Base-by-base conservation (phyloP, 64 coral and sea anemone species). In the Porites australiensis region DNA sequence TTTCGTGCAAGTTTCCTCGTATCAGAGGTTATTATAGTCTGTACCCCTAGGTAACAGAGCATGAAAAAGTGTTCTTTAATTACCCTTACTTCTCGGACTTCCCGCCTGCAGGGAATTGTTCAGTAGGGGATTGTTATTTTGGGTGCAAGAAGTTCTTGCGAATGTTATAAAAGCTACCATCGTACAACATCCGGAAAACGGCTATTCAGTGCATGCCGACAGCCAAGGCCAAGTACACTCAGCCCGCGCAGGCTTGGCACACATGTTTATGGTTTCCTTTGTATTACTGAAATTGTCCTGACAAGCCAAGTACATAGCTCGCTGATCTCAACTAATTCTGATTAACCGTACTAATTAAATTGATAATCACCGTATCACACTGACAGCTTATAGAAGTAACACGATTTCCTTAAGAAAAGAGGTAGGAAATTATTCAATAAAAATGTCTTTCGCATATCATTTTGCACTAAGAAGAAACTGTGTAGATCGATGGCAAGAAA, bases 221-320 rank as follows among this genome's bases (percentile, higher is more conserved):
- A 2, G 13, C 62, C 73, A 76, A 76, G 73, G 73, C 73, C 73
- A 76, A 76, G 73, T 16, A 46, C 73, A 51, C 14, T 15, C 19
- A 37, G 27, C 27, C 27, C 27, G 27, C 27, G 27, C 27, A 1
- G 27, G 27, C 27, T 37, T 37, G 27, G 27, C 47, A 76, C 47
- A 76, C 13, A 50, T 76, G 73, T 76, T 50, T 37, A 20, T 71
- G 8, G 23, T 71, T 71, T 71, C 22, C 68, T 71, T 71, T 71
- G 13, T 37, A 1, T 37, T 37, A 37, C 27, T 37, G 27, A 37
- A 37, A 37, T 37, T 37, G 27, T 37, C 27, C 27, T 37, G 27
- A 37, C 27, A 1, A 37, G 27, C 27, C 27, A 37, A 37, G 27
- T 37, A 37, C 27, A 37, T 37, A 37, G 27, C 27, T 37, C 27